phyloP scores from a whole-genome alignment of 2,113 vertebrate species.

The Myrmophylax atrothorax region DNA sequence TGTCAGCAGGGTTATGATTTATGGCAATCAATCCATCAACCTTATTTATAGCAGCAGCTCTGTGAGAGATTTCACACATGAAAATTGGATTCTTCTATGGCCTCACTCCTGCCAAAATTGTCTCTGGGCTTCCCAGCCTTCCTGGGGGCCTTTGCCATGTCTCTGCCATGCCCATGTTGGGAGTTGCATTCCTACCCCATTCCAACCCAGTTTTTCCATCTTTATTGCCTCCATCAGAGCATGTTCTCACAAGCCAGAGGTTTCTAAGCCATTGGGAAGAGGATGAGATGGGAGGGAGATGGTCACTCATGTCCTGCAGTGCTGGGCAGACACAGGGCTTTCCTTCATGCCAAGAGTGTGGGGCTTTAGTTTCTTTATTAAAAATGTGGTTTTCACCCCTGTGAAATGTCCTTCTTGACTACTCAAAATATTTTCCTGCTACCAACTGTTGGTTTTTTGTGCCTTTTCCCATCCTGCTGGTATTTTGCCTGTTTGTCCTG shows the following conservation, averaged over 20 bases:
- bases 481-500: not conserved
- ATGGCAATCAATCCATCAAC: constrained; percentile 13
- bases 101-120: not conserved
- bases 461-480: not conserved
- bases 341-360: not conserved
- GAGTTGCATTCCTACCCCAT: not conserved
- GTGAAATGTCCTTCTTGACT: not conserved
- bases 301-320: not conserved
- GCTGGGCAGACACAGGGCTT: not conserved
- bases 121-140: not conserved
- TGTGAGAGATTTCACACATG: not conserved
- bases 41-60: constrained; percentile 28
- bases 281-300: not conserved
- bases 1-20: constrained; percentile 41
- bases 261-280: not conserved
- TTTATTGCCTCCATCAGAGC: not conserved
- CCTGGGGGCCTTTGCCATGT: not conserved
- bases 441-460: not conserved
- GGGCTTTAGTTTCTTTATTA: not conserved
- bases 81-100: not conserved
- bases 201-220: not conserved
- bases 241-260: not conserved
- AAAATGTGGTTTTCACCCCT: not conserved
- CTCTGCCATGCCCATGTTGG: not conserved
- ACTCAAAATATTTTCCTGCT: not conserved